Evolutionary conservation across 2,888 invertebrate genomes (phyloP), one percentile per base, ranked within the genome.

Genomic region (Drosophila subquinaria): DNA sequence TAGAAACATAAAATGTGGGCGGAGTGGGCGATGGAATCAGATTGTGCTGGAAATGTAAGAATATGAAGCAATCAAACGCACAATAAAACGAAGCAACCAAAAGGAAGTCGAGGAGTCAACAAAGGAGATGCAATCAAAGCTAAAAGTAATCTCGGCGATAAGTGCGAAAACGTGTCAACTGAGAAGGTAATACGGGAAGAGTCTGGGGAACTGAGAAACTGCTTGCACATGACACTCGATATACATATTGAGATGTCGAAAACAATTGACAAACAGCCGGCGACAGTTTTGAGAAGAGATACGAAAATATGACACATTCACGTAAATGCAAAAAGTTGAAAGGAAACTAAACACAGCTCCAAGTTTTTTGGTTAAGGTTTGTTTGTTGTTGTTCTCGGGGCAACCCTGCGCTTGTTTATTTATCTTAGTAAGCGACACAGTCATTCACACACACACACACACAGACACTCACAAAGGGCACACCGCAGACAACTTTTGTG

Each of bases 71-170:
- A 88, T 85, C 90, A 88, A 76, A 75, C 65, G 70, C 73, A 85
- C 73, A 88, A 89, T 85, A 85, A 88, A 72, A 70, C 1, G 86
- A 69, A 68, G 74, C 60, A 57, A 27, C 35, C 63, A 65, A 73
- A 53, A 48, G 51, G 11, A 68, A 62, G 73, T 48, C 55, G 35
- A 38, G 56, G 43, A 50, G 63, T 63, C 43, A 47, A 51, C 47
- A 59, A 74, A 66, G 69, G 62, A 78, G 79, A 76, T 84, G 86
- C 86, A 86, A 86, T 90, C 90, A 88, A 90, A 75, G 83, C 78
- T 40, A 69, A 90, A 90, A 82, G 88, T 90, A 88, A 88, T 88
- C 88, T 89, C 88, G 60, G 85, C 79, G 79, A 84, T 90, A 88
- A 88, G 90, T 88, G 88, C 80, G 73, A 81, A 90, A 88, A 88